Conservation (phyloP, 2,797 vertebrate species). For the Mormyrops boulengeri region DNA sequence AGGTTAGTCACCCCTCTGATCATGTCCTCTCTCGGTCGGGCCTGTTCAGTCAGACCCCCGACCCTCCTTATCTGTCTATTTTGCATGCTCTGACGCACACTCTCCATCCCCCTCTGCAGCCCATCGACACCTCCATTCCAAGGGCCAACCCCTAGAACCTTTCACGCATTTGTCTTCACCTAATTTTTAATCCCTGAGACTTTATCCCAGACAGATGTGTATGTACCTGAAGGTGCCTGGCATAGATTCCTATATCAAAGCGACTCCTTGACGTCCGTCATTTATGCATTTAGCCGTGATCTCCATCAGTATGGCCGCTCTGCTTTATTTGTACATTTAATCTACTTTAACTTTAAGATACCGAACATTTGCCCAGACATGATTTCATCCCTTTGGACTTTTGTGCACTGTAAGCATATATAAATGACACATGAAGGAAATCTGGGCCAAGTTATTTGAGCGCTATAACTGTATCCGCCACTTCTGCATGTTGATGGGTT, state of each 20-base stretch:
- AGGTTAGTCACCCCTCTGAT: not conserved
- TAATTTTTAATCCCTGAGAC: not conserved
- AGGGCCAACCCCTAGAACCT: not conserved
- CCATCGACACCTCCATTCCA: not conserved
- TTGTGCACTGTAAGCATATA: not conserved
- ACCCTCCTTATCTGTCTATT: not conserved
- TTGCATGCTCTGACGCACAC: not conserved
- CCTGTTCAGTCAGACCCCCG: not conserved
- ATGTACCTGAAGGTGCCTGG: not conserved
- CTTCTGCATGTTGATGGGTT: not conserved
- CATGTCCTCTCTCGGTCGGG: not conserved
- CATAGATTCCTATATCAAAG: not conserved
- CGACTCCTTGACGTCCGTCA: not conserved
- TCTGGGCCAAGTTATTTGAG: not conserved
- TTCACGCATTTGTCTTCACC: constrained; percentile 6
- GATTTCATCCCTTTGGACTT: constrained; percentile 6
- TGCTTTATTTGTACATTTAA: not conserved
- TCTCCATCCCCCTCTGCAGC: not conserved
- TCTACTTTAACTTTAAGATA: not conserved
- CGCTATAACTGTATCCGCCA: not conserved
- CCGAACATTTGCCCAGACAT: not conserved
- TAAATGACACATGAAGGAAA: not conserved
- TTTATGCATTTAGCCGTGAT: not conserved
- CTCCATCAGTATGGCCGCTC: not conserved
- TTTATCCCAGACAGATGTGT: not conserved